Conservation (phyloP, 2,888 invertebrate genomes). For the Bombylius major region DNA sequence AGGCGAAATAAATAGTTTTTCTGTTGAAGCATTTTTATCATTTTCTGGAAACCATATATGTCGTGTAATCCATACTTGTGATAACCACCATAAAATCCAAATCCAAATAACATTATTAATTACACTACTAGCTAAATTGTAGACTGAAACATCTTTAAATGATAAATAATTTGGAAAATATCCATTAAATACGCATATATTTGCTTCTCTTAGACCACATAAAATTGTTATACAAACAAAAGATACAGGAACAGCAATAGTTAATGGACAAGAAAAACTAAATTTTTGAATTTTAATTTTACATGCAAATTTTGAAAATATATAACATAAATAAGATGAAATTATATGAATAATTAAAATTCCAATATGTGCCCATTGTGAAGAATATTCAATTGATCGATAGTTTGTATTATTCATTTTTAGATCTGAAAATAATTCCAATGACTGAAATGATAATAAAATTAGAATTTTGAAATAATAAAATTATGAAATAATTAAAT, state of each 20-base stretch:
- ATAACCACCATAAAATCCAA: constrained; percentile 68
- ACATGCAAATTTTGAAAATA: constrained; percentile 67
- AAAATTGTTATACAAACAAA: constrained; percentile 54
- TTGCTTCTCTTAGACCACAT: constrained; percentile 48
- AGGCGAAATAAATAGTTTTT: constrained; percentile 70
- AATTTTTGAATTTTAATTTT: constrained; percentile 81
- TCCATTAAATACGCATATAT: constrained; percentile 54
- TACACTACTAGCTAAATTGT: constrained; percentile 43
- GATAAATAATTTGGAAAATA: constrained; percentile 72
- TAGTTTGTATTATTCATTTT: constrained; percentile 6
- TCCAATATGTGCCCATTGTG: constrained; percentile 36
- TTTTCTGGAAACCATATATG: constrained; percentile 77
- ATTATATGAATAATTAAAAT: constrained; percentile 52
- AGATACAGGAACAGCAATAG: constrained; percentile 60
- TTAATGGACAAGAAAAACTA: constrained; percentile 74
- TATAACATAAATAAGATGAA: constrained; percentile 53
- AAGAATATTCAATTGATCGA: constrained; percentile 16
- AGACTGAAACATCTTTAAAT: constrained; percentile 63
- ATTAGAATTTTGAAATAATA: background rate
- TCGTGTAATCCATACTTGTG: constrained; percentile 74
- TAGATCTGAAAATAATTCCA: constrained; percentile 5
- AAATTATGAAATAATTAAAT: background rate
- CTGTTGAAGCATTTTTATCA: constrained; percentile 71
- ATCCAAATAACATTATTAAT: constrained; percentile 56
- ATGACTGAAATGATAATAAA: background rate